Percentiles rank a stretch among this genome's conserved stretches.
Conservation (phyloP, 30 jellyfish, hydroid and myxozoan genomes). For the Rhopilema esculentum region DNA sequence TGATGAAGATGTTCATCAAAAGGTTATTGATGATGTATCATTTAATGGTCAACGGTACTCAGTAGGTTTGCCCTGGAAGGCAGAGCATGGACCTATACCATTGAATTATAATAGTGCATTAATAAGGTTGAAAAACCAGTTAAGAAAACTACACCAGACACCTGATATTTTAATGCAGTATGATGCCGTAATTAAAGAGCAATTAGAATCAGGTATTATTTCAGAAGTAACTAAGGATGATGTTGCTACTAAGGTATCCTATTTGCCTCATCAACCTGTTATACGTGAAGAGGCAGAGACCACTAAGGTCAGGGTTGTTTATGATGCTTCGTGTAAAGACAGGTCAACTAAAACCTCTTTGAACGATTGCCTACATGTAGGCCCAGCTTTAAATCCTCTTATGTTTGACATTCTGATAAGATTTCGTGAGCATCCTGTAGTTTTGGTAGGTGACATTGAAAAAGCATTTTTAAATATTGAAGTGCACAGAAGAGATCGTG, state of each 20-base stretch:
- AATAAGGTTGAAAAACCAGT: slow-evolving; percentile 26
- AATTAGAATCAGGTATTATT: slow-evolving; percentile 30
- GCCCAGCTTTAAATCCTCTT: slow-evolving; percentile 19
- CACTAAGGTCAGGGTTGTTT: slow-evolving; percentile 54
- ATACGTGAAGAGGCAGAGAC: slow-evolving; percentile 24
- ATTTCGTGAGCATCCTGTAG: not conserved
- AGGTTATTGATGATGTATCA: slow-evolving; percentile 29
- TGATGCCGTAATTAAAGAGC: slow-evolving; percentile 9
- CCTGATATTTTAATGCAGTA: slow-evolving; percentile 42
- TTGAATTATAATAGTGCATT: slow-evolving; percentile 7
- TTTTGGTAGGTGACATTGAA: not conserved
- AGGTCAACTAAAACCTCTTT: not conserved
- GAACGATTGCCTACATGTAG: slow-evolving; percentile 19
- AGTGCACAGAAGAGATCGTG: not conserved
- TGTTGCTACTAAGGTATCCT: slow-evolving; percentile 7
- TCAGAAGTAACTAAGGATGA: slow-evolving; percentile 29
- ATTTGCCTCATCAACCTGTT: slow-evolving; percentile 71
- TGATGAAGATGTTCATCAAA: slow-evolving; percentile 60
- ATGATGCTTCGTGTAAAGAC: slow-evolving; percentile 25
- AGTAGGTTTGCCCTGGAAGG: slow-evolving; percentile 72
- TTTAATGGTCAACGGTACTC: slow-evolving; percentile 60
- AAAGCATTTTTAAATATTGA: not conserved
- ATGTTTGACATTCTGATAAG: not conserved
- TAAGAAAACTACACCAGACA: slow-evolving; percentile 18
- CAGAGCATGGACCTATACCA: slow-evolving; percentile 56